These are phyloP conservation scores for Deilephila elpenor DNA, from an alignment of 2,888 invertebrate genomes.

Conservation along the genomic window DNA sequence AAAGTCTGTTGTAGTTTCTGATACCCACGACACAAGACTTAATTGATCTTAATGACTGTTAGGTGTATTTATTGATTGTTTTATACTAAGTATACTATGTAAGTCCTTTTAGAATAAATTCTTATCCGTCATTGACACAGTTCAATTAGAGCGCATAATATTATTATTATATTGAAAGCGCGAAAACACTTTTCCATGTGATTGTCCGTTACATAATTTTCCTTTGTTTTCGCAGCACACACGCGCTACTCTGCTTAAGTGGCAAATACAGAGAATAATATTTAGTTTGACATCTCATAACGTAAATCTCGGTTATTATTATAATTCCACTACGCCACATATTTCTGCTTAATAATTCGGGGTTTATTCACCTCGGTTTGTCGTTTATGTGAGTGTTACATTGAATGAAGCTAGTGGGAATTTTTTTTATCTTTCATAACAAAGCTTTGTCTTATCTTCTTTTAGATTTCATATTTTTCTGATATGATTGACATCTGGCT, in stretches of 20 bases:
- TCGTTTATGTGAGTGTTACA: not conserved
- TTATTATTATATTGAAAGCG: no score
- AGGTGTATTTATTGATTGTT: no score
- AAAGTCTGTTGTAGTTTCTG: no score
- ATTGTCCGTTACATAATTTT: conserved; percentile 15
- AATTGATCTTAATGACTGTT: no score
- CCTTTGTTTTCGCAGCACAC: conserved; percentile 21
- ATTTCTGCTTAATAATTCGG: not conserved
- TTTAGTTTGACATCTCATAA: conserved; percentile 21
- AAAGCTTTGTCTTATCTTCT: no score
- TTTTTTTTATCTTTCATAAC: not conserved
- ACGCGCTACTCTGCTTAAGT: conserved; percentile 13
- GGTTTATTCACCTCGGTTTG: not conserved
- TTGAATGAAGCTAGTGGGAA: not conserved
- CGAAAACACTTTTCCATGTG: not conserved
- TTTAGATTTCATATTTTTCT: no score
- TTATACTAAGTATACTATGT: no score
- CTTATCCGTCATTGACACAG: no score
- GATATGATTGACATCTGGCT: no score
- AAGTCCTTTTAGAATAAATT: no score
- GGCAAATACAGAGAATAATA: conserved; percentile 21
- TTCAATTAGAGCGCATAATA: no score
- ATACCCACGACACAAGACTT: no score
- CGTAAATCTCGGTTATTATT: conserved; percentile 8
- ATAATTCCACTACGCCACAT: not conserved